phyloP scores from a whole-genome alignment of 2,113 vertebrate species.

The Catharus fuscescens region DNA sequence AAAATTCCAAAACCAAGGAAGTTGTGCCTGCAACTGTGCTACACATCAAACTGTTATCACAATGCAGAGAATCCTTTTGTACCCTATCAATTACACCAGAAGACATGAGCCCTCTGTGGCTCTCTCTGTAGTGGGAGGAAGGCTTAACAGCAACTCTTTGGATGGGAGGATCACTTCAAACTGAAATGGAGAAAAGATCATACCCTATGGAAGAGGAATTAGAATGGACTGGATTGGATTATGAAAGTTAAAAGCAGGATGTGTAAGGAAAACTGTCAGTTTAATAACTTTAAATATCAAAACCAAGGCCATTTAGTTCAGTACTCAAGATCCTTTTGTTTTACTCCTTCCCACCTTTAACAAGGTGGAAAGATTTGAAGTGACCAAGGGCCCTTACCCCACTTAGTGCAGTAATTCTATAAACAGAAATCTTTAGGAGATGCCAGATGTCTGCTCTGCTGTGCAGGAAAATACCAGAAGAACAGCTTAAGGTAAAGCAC shows the following conservation, averaged over 20 bases:
- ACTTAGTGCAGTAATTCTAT: neutral
- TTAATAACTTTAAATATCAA: neutral
- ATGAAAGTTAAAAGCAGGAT: conserved; percentile 24
- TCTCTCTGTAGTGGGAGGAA: conserved; percentile 11
- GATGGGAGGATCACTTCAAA: conserved; percentile 11
- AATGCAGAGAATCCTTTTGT: conserved; percentile 25
- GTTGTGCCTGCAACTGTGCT: neutral
- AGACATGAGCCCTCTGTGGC: conserved; percentile 19
- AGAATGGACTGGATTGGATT: conserved; percentile 38
- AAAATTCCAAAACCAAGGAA: neutral
- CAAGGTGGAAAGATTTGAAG: neutral
- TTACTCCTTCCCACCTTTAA: neutral
- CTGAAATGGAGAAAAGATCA: conserved; percentile 67
- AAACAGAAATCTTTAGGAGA: conserved; percentile 31
- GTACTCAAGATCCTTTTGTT: neutral
- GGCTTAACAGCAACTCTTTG: conserved; percentile 19
- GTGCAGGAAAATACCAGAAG: conserved; percentile 21
- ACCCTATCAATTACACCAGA: conserved; percentile 19
- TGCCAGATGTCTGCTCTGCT: conserved; percentile 57
- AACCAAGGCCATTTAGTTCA: neutral
- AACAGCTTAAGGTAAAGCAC: neutral
- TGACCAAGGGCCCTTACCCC: neutral
- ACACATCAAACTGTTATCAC: neutral
- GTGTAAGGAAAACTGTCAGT: conserved; percentile 41
- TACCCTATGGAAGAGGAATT: conserved; percentile 51